Conservation (phyloP, 2,888 invertebrate genomes). For the Zonitis immaculata region DNA sequence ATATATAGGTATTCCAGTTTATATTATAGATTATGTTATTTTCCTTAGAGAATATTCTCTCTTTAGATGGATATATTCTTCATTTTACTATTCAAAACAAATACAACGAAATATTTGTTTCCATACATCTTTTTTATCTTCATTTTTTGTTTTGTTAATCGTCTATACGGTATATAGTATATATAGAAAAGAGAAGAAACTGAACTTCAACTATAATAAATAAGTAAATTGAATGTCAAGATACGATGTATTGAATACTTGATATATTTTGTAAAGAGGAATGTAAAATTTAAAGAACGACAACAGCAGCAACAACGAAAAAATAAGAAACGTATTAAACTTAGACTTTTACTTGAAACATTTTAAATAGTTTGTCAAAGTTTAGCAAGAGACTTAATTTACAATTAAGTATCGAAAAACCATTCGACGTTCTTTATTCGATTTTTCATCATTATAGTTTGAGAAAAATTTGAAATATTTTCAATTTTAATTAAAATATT, state of each 20-base stretch:
- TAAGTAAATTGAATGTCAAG: background rate
- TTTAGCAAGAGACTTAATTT: background rate
- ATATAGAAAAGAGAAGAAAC: too few species aligned
- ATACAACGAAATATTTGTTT: background rate
- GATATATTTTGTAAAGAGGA: background rate
- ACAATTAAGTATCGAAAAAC: background rate
- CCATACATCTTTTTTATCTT: background rate
- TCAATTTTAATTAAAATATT: too few species aligned
- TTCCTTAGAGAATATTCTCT: background rate
- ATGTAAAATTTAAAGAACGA: background rate
- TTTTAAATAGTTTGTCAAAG: background rate
- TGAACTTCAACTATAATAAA: background rate
- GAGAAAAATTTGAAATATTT: too few species aligned
- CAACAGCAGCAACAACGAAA: background rate
- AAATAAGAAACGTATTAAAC: background rate
- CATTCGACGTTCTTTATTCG: background rate
- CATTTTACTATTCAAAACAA: background rate
- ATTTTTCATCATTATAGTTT: too few species aligned
- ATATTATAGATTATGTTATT: background rate
- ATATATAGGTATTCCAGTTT: too few species aligned
- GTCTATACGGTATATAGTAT: background rate
- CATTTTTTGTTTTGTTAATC: background rate
- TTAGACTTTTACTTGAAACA: background rate
- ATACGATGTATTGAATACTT: background rate
- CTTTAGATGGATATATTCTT: background rate